A percentile compares a stretch with the other conserved stretches of the same genome.
Conservation (phyloP, 2,113 vertebrate species). For the Buteo buteo region DNA sequence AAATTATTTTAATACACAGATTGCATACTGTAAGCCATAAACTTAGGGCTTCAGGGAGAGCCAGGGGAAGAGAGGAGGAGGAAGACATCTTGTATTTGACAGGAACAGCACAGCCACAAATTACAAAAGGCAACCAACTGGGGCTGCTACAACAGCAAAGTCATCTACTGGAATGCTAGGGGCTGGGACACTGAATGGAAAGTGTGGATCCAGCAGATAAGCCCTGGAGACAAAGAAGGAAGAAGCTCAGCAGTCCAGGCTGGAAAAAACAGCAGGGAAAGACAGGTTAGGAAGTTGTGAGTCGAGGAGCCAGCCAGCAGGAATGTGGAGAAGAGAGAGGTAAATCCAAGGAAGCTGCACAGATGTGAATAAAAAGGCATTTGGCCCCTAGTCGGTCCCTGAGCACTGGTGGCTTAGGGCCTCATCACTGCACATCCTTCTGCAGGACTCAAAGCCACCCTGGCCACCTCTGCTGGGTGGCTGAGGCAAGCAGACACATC, state of each 20-base stretch:
- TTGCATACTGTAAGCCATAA: background rate
- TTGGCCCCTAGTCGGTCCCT: background rate
- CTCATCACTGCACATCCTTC: rapidly evolving
- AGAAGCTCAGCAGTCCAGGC: background rate
- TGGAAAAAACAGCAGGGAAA: background rate
- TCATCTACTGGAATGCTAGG: background rate
- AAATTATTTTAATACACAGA: background rate
- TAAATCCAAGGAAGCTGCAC: background rate
- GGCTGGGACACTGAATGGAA: background rate
- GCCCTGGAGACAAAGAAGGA: background rate
- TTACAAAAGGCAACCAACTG: background rate
- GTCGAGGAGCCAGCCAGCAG: background rate
- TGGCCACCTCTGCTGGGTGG: background rate
- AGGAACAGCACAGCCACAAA: background rate
- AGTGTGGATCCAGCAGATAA: background rate
- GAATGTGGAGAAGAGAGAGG: background rate
- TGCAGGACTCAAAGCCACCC: background rate
- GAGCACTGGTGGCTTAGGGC: background rate
- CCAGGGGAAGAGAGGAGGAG: background rate
- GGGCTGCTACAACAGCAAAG: background rate
- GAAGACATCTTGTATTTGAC: background rate
- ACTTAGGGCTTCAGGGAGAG: background rate
- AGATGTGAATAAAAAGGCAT: background rate
- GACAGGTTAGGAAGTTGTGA: background rate
- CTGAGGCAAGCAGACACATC: background rate